Evolutionary conservation across 2,888 invertebrate species (phyloP), one percentile per base, ranked within the genome.

Genomic region (Sarcophaga caerulescens): DNA sequence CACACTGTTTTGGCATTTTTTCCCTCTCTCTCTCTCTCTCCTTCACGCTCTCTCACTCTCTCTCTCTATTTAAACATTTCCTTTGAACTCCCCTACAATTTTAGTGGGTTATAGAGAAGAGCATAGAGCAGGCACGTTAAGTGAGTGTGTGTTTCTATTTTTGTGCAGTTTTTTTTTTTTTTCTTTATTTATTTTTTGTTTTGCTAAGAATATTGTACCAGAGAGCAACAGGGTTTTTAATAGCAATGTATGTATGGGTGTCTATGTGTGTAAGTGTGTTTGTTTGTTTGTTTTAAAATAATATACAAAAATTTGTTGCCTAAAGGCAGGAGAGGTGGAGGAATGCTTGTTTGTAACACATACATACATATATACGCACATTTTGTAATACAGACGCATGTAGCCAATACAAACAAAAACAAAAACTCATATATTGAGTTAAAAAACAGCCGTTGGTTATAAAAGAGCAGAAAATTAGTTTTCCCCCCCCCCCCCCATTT

Each of bases 141-240:
- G 52, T 47, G 57, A 17, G 23, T 35, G n/a, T 23, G 65, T 52
- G 44, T 25, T 25, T 65, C 11, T 35, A 35, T 35, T 35, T 35
- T 10, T 35, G 35, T 35, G 35, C 35, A 10, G 35, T 35, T 35
- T 35, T 35, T 35, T 2, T 0, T 1, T 35, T 10, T 35, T 2
- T 35, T 35, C 10, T 10, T 35, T n/a, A n/a, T n/a, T 35, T 25
- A 4, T 23, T 25, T 69, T 57, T 25, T 57, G 17, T 25, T 65
- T 52, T 81, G 45, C 62, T 70, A 63, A 70, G 70, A 78, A 70
- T 62, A 57, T 77, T 68, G 68, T 68, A 25, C 10, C 14, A 17
- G 52, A 52, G 52, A 52, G 17, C 52, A 52, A 52, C 52, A 52
- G 12, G 52, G 12, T 52, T 52, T 52, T 52, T 12, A 14, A 52